Evolutionary conservation across 2,797 vertebrate species (phyloP).

Genomic region (Pelodytes ibericus): DNA sequence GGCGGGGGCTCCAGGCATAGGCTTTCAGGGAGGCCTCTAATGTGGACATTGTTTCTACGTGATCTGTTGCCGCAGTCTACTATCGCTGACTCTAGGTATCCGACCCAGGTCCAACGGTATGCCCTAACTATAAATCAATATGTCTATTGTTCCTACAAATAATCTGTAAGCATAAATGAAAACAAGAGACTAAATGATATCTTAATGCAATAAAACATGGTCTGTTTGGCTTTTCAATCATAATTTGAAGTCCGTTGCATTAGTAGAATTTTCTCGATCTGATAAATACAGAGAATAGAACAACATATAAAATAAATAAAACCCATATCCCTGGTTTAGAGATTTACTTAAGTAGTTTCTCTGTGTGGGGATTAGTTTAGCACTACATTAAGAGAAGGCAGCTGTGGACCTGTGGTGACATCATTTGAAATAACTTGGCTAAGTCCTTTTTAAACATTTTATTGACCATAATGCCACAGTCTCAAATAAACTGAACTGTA

Average conservation of each 20-base stretch:
- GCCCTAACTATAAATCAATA: too few species aligned
- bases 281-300: not conserved
- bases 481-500: constrained; percentile 39
- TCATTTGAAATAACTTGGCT: constrained; percentile 32
- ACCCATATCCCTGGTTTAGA: constrained; percentile 13
- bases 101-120: too few species aligned
- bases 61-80: too few species aligned
- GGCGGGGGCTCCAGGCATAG: too few species aligned
- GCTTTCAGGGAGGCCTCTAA: too few species aligned
- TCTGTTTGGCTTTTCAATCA: not conserved
- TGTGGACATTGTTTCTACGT: too few species aligned
- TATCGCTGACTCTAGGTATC: too few species aligned
- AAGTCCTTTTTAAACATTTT: constrained; percentile 20
- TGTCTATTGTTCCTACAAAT: too few species aligned
- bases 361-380: not conserved
- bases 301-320: too few species aligned
- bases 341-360: constrained; percentile 1
- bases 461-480: constrained; percentile 38
- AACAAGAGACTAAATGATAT: too few species aligned
- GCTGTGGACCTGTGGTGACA: constrained; percentile 38
- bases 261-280: not conserved
- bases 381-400: constrained; percentile 31
- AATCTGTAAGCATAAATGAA: too few species aligned
- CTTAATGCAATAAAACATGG: too few species aligned
- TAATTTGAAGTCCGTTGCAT: not conserved